Evolutionary conservation across 2,888 invertebrate genomes (phyloP).

Genomic region (Agapostemon virescens): DNA sequence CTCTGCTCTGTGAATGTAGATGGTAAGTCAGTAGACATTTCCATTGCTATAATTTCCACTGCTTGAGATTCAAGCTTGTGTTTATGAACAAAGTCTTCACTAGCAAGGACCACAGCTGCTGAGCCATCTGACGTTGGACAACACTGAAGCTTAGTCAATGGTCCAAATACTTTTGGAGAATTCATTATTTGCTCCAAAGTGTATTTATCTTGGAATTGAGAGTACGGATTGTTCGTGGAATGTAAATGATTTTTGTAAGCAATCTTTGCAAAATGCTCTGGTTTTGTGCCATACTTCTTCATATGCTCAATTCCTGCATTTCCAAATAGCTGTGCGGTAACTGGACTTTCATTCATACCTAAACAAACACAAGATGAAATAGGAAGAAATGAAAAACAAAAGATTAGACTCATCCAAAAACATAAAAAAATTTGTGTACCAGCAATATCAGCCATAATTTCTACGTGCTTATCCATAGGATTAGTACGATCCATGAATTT

Average conservation of each 20-base stretch:
- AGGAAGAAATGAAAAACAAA: neutral
- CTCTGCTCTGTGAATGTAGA: conserved; percentile 92
- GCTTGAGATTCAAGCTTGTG: conserved; percentile 92
- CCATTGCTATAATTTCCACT: conserved; percentile 97
- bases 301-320: conserved; percentile 98
- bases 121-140: conserved; percentile 99
- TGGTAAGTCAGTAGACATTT: conserved; percentile 96
- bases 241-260: conserved; percentile 99
- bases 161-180: conserved; percentile 94
- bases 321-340: conserved; percentile 97
- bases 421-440: conserved; percentile 81
- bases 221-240: conserved; percentile 97
- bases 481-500: conserved; percentile 91
- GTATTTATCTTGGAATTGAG: conserved; percentile 96
- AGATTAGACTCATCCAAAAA: neutral
- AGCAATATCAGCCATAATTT: conserved; percentile 90
- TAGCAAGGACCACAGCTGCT: conserved; percentile 94
- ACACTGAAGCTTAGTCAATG: conserved; percentile 97
- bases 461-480: conserved; percentile 93
- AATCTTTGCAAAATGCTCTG: conserved; percentile 97
- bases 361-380: neutral
- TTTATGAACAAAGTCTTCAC: conserved; percentile 93
- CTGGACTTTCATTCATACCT: conserved; percentile 88
- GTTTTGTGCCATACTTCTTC: conserved; percentile 95
- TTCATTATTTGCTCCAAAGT: conserved; percentile 93